Evolutionary conservation across 1,140 invertebrate genomes (phyloP), one percentile per base, ranked within the genome.

Genomic region (Calycopis cecrops): DNA sequence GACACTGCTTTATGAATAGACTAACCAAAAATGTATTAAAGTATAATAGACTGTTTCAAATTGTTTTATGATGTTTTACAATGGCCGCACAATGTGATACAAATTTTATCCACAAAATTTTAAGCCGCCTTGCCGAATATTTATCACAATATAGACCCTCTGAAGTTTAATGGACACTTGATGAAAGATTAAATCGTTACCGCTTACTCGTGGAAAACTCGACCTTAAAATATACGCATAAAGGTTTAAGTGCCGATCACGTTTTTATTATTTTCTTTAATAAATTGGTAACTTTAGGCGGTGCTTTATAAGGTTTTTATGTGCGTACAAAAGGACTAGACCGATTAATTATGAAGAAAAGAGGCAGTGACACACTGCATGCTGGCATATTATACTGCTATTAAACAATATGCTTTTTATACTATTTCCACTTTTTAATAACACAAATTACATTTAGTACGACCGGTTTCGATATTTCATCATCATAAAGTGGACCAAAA

Each of bases 101-200:
- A 42, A 42, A 42, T 40, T 40, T 40, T 8, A 12, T 12, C 38
- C 7, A 12, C 21, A 28, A 28, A 2, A 28, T 28, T 28, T 28
- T 28, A 28, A 28, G 21, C 21, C 21, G 21, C 21, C 14, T 44
- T 44, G 40, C 40, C 14, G 40, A 44, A 44, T 44, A 16, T 44
- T 44, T 44, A 44, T 16, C 40, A 16, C 16, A 12, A 8, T 16
- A 44, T 44, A 44, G 9, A 16, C 40, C 40, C 40, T 44, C 40
- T 44, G 40, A 44, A 12, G 40, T 44, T 44, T 44, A 44, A 44
- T 44, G 16, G 40, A 12, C 40, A 44, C 40, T 44, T 44, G 40
- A 44, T 44, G 40, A 44, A 16, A 44, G 40, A 44, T 44, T 44
- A 44, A 44, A 44, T 44, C 14, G 40, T 16, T 44, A 44, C 17